Evolutionary conservation across 2,888 invertebrate genomes (phyloP).

Genomic region (Noctua janthina): DNA sequence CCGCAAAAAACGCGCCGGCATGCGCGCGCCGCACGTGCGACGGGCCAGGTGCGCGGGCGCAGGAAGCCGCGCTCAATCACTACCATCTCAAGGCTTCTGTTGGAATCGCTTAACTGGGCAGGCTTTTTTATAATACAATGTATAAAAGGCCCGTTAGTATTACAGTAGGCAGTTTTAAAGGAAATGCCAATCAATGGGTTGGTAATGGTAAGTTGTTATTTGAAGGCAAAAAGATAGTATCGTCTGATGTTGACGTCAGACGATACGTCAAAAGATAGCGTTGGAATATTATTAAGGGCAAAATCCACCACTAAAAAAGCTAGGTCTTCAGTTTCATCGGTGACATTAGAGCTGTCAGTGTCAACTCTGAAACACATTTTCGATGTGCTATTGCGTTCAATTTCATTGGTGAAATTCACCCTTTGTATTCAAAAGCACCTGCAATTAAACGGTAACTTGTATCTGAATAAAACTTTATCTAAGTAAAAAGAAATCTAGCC

Average conservation of each 20-base stretch:
- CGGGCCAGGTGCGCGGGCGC: conserved; percentile 79
- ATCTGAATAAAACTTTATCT: not conserved
- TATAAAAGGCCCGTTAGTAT: conserved; percentile 27
- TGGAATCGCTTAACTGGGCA: not conserved
- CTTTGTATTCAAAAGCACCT: not conserved
- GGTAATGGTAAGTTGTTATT: conserved; percentile 4
- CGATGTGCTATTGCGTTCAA: not conserved
- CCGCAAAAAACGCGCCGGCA: conserved; percentile 58
- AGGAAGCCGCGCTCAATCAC: conserved; percentile 71
- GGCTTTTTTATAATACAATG: conserved; percentile 8
- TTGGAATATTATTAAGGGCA: not conserved
- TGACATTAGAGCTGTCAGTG: not conserved
- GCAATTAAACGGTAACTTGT: not conserved
- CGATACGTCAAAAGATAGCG: not conserved
- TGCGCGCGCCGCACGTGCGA: conserved; percentile 74
- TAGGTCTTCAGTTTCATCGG: not conserved
- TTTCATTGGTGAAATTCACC: not conserved
- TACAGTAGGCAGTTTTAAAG: conserved; percentile 26
- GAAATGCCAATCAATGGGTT: conserved; percentile 26
- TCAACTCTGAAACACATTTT: not conserved
- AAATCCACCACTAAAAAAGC: not conserved
- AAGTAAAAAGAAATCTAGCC: not conserved
- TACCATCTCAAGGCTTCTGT: conserved; percentile 59
- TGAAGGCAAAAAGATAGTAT: conserved; percentile 1
- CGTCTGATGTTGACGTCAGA: not conserved